These are phyloP conservation scores for Benthosema pterotum DNA, from an alignment of 2,797 vertebrate species.

Conservation along the genomic window DNA sequence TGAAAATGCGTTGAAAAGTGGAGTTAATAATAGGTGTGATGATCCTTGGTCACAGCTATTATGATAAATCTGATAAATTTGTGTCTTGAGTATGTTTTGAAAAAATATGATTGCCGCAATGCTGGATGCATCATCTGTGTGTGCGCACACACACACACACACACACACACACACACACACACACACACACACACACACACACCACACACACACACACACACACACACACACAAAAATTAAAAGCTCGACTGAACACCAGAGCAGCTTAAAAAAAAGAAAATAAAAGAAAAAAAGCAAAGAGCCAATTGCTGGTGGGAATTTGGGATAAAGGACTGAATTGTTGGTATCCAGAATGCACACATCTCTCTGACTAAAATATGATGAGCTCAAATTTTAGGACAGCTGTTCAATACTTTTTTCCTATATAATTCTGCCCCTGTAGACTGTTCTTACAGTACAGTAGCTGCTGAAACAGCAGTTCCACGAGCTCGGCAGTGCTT, in stretches of 20 bases:
- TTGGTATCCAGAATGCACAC: too few relatives aligned
- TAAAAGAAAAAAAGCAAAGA: too few relatives aligned
- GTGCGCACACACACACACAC: too few relatives aligned
- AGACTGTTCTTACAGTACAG: constrained; percentile 6
- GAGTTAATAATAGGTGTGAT: not conserved
- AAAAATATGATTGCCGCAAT: not conserved
- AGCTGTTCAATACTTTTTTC: not conserved
- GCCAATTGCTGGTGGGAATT: too few relatives aligned
- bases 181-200: not conserved
- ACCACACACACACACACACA: not conserved
- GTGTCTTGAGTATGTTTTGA: not conserved
- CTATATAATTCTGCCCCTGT: constrained; percentile 38
- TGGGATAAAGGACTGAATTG: too few relatives aligned
- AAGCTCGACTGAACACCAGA: not conserved
- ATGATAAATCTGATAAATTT: not conserved
- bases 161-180: not conserved
- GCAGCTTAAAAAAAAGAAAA: too few relatives aligned
- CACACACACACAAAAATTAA: too few relatives aligned
- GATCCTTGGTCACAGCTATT: not conserved
- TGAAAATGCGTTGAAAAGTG: too few relatives aligned
- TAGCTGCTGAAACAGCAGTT: constrained; percentile 62
- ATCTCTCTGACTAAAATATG: too few relatives aligned
- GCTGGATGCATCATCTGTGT: not conserved
- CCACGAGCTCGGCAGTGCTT: constrained; percentile 9
- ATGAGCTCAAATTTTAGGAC: too few relatives aligned